Evolutionary conservation across 2,888 invertebrate species (phyloP).

Genomic region (Conomelus anceps): DNA sequence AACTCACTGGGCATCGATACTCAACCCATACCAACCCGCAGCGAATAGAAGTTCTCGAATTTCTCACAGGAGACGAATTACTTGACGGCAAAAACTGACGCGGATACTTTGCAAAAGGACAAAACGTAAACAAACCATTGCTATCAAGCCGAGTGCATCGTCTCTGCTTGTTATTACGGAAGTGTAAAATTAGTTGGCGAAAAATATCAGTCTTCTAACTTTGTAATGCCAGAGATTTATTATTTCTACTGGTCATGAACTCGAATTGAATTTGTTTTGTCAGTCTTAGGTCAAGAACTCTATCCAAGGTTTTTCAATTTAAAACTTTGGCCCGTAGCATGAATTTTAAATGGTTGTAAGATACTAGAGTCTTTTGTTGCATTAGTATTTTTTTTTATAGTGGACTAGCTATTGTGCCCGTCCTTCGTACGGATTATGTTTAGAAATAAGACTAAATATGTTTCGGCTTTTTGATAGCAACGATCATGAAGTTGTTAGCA

Average conservation of each 20-base stretch:
- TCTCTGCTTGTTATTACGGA: background rate
- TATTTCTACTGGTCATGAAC: background rate
- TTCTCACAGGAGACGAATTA: background rate
- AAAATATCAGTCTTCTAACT: background rate
- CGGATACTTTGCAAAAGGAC: no score
- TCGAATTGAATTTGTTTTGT: background rate
- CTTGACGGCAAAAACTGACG: background rate
- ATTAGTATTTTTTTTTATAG: no score
- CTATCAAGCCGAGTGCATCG: background rate
- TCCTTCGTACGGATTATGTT: no score
- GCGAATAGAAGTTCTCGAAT: background rate
- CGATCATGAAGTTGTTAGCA: no score
- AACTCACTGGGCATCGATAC: background rate
- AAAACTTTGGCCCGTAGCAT: background rate
- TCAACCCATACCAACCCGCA: no score
- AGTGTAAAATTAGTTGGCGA: background rate
- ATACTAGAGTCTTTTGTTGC: no score
- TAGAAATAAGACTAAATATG: no score
- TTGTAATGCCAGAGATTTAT: background rate
- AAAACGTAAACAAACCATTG: background rate
- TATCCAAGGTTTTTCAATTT: background rate
- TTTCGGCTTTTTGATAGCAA: no score
- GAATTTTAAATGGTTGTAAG: background rate
- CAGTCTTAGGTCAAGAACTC: background rate
- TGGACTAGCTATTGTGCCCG: no score